Evolutionary conservation across 1,140 invertebrate species (phyloP), one percentile per base, ranked within the genome.

Genomic region (Coelopa frigida): DNA sequence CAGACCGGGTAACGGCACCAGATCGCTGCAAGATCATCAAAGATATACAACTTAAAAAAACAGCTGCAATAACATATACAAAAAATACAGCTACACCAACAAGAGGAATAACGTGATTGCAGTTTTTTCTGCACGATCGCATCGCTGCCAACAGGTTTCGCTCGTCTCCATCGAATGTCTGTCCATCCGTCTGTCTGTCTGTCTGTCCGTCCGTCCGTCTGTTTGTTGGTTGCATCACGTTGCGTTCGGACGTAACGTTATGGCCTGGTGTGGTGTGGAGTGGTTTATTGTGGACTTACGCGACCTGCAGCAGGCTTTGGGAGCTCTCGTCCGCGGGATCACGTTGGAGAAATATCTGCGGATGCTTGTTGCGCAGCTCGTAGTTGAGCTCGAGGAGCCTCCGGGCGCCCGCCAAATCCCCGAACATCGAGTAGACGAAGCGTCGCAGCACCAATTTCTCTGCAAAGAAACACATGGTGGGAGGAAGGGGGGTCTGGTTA

Each of bases 291-390:
- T n/a, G 10, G 24, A 65, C 67, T 71, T 64, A 80, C 79, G 76
- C 73, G 29, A 76, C 66, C 59, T 80, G 68, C 55, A 80, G 72
- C n/a, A 77, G 64, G 22, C 76, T 68, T 61, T 73, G 68, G 22
- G 80, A 76, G 45, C 73, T 73, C 27, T 71, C 66, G 11, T 75
- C 68, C 52, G 71, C 56, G 3, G 79, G 77, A 71, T 85, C 81
- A 32, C 81, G 68, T 33, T 81, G 73, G 41, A 66, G 64, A 57
- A 85, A 85, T 51, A 85, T 76, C 54, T 84, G 78, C 3, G 80
- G 76, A 11, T 76, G 72, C 46, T 75, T 79, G 11, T 74, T 73
- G 10, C 81, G 72, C 50, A 83, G 66, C 18, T 74, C 79, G 56
- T 79, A 84, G 62, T 82, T 84, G 38, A 77, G 56, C 48, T 79